Evolutionary conservation across 2,113 vertebrate genomes (phyloP).

Genomic region (Pseudolaguvia tuberculata): DNA sequence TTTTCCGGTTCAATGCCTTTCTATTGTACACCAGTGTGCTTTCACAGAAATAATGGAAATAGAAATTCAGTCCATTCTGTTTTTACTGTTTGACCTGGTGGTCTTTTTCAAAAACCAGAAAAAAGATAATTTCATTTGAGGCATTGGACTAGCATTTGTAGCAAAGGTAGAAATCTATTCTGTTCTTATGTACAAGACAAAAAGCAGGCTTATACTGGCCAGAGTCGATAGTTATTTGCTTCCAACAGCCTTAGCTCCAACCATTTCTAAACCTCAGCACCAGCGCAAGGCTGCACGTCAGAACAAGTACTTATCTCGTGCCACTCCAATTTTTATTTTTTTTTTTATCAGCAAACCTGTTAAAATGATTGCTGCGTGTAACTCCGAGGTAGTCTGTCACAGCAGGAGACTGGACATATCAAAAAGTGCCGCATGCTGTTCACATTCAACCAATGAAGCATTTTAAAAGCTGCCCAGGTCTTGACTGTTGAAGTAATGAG

Average conservation of each 20-base stretch:
- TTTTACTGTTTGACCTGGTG: slow-evolving; percentile 15
- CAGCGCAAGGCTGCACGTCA: slow-evolving; percentile 25
- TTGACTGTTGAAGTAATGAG: slow-evolving; percentile 46
- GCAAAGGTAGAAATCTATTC: not conserved
- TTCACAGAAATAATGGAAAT: slow-evolving; percentile 31
- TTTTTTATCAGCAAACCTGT: slow-evolving; percentile 56
- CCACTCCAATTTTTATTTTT: slow-evolving; percentile 56
- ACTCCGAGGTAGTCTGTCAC: slow-evolving; percentile 50
- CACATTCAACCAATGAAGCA: slow-evolving; percentile 51
- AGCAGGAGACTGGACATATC: slow-evolving; percentile 45
- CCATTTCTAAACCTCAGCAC: slow-evolving; percentile 1
- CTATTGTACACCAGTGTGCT: slow-evolving; percentile 21
- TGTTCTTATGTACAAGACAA: not conserved
- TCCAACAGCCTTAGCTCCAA: not conserved
- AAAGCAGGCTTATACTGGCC: not conserved
- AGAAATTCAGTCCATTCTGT: slow-evolving; percentile 30
- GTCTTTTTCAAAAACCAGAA: slow-evolving; percentile 3
- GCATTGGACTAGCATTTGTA: not conserved
- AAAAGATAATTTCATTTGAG: slow-evolving; percentile 1
- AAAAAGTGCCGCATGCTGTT: slow-evolving; percentile 38
- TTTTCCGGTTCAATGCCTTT: slow-evolving; percentile 25
- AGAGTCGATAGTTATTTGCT: not conserved
- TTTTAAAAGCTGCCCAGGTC: slow-evolving; percentile 42
- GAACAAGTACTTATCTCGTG: slow-evolving; percentile 50
- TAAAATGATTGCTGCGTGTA: slow-evolving; percentile 60